Evolutionary conservation across 2,113 vertebrate species (phyloP).

Genomic region (Thomomys bottae): DNA sequence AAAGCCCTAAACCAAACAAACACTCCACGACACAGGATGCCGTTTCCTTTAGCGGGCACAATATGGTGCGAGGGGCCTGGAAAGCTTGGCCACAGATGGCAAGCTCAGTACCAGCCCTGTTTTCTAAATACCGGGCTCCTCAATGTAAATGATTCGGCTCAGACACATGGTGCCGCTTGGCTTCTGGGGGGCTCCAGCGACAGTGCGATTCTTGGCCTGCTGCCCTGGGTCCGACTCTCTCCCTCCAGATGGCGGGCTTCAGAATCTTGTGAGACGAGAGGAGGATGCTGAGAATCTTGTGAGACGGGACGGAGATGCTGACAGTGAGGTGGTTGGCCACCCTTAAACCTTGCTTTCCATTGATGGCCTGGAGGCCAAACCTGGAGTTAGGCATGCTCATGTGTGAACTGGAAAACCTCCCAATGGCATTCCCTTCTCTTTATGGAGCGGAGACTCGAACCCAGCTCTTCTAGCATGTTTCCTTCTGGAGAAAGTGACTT

Average conservation of each 20-base stretch:
- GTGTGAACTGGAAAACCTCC: fast-evolving
- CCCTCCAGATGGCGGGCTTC: constrained; percentile 56
- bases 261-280: neutral
- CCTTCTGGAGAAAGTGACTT: neutral
- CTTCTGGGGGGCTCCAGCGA: neutral
- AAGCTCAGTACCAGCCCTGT: constrained; percentile 60
- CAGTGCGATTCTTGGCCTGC: constrained; percentile 46
- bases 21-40: constrained; percentile 25
- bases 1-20: constrained; percentile 77
- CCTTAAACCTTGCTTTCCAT: fast-evolving
- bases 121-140: constrained; percentile 69
- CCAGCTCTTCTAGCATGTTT: neutral
- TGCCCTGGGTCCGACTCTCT: constrained; percentile 14
- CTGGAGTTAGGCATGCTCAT: neutral
- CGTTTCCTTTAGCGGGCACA: constrained; percentile 60
- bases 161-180: constrained; percentile 65
- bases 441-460: neutral
- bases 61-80: constrained; percentile 64
- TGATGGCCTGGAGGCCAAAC: neutral
- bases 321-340: neutral
- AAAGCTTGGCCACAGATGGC: constrained; percentile 71
- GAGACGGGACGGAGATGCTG: neutral
- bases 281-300: neutral
- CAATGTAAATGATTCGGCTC: constrained; percentile 54
- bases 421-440: neutral